These are phyloP conservation scores for Mythimna ferrago DNA, from an alignment of 2,888 invertebrate species.

Conservation along the genomic window DNA sequence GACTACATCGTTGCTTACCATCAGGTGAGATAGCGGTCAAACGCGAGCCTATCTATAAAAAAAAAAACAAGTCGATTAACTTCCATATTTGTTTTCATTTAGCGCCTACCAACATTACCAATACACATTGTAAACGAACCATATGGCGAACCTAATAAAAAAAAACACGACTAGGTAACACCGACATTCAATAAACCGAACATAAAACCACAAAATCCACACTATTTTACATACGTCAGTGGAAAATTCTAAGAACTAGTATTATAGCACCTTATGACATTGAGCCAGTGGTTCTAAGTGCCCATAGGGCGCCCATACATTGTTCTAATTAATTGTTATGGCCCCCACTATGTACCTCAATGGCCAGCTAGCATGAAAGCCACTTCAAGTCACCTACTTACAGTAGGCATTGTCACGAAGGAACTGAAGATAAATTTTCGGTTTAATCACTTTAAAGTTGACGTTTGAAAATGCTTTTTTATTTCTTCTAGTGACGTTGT, in stretches of 20 bases:
- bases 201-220: conserved; percentile 40
- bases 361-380: conserved; percentile 81
- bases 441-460: conserved; percentile 74
- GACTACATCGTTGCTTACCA: no score
- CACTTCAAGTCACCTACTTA: conserved; percentile 60
- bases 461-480: conserved; percentile 63
- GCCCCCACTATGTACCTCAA: conserved; percentile 80
- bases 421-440: conserved; percentile 75
- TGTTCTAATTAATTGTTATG: conserved; percentile 89
- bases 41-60: no score
- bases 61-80: no score
- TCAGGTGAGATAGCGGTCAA: no score
- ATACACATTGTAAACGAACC: not conserved
- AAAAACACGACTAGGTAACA: conserved; percentile 7
- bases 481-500: conserved; percentile 47
- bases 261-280: conserved; percentile 69
- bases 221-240: conserved; percentile 33
- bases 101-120: not conserved
- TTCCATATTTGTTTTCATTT: no score
- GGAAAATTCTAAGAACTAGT: conserved; percentile 48
- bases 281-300: conserved; percentile 63
- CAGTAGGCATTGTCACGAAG: conserved; percentile 74
- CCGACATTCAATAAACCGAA: conserved; percentile 30
- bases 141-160: conserved; percentile 11
- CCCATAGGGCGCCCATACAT: conserved; percentile 75